These are phyloP conservation scores for Falco punctatus DNA, from an alignment of 2,113 vertebrate species.

Conservation along the genomic window DNA sequence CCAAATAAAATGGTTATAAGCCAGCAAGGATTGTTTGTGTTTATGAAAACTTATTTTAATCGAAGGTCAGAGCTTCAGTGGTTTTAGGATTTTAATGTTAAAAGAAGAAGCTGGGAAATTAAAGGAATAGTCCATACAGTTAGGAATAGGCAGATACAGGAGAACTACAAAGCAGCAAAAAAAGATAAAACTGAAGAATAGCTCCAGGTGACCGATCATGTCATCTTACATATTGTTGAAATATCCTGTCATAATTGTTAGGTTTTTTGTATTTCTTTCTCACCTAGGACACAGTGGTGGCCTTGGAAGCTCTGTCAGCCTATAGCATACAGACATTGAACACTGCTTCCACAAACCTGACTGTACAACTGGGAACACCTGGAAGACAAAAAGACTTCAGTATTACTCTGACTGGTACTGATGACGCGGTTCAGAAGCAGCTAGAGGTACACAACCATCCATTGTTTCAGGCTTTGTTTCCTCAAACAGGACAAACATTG, in stretches of 20 bases:
- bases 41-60: not conserved
- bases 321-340: conserved; percentile 62
- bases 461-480: not conserved
- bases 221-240: not conserved
- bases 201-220: not conserved
- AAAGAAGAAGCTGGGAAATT: not conserved
- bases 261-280: not conserved
- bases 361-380: conserved; percentile 46
- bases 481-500: not conserved
- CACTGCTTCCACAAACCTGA: not conserved
- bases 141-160: not conserved
- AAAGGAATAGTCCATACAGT: not conserved
- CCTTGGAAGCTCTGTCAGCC: conserved; percentile 81
- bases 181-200: not conserved
- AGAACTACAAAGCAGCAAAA: not conserved
- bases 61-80: not conserved
- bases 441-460: conserved; percentile 69
- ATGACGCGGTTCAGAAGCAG: conserved; percentile 68
- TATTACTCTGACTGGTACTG: conserved; percentile 41
- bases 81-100: not conserved
- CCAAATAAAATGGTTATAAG: not conserved
- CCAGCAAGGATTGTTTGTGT: not conserved
- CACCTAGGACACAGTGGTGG: conserved; percentile 81
- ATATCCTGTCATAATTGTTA: not conserved
- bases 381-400: conserved; percentile 18